phyloP scores from a whole-genome alignment of 1,140 invertebrate genomes.

The Trichomalopsis sarcophagae region DNA sequence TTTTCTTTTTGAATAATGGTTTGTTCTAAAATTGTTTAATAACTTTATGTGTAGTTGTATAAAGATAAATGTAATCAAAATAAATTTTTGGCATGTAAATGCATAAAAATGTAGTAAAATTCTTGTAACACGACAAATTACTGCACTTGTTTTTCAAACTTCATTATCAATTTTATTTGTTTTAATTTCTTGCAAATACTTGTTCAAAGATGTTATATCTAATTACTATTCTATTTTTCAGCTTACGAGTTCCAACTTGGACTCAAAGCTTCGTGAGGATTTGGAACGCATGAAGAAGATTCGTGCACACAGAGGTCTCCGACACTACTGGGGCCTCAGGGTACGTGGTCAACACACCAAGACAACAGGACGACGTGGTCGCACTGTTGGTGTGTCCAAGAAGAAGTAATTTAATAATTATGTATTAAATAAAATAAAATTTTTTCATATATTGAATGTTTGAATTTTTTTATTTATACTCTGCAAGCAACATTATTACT shows the following conservation, averaged over 20 bases:
- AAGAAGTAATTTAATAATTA: conserved; percentile 88
- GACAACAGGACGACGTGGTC: conserved; percentile 97
- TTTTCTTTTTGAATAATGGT: neutral
- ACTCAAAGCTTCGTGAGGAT: conserved; percentile 98
- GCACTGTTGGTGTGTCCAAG: conserved; percentile 99
- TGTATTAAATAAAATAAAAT: conserved; percentile 36
- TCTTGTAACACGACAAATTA: too few species aligned
- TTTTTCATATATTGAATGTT: conserved; percentile 6
- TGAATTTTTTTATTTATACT: conserved; percentile 38
- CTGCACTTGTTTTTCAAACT: too few species aligned
- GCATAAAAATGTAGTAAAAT: too few species aligned
- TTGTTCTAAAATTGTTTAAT: too few species aligned
- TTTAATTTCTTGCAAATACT: neutral
- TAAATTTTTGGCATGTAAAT: too few species aligned
- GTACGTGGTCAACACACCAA: conserved; percentile 99
- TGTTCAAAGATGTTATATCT: neutral
- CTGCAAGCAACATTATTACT: conserved; percentile 41
- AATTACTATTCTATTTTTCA: conserved; percentile 71
- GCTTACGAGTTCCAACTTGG: conserved; percentile 93
- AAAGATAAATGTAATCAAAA: too few species aligned
- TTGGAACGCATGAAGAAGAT: conserved; percentile 99
- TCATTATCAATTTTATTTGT: too few species aligned
- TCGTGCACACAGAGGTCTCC: conserved; percentile 94
- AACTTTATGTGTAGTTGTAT: too few species aligned
- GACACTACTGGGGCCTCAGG: conserved; percentile 98